Base-by-base conservation (phyloP, 2,888 invertebrate genomes). In the Athalia cordata region DNA sequence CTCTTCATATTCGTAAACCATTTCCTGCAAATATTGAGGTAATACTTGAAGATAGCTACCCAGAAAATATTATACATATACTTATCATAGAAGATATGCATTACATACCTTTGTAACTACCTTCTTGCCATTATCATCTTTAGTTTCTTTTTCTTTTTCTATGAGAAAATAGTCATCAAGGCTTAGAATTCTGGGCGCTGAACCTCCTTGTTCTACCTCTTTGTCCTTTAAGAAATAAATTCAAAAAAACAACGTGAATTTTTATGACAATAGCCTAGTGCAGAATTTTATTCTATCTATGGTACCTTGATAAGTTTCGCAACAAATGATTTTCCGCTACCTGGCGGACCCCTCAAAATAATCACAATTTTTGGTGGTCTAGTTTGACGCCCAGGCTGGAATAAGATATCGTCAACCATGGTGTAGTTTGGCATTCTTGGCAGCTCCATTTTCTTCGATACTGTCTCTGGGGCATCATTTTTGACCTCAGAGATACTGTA, bases 101-200 rank as follows among this genome's bases (percentile, higher is more conserved):
- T 29, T 15, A 57, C 49, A 74, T 62, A 93, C 93, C 91, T 94
- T 94, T 76, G 92, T 90, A 87, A 89, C 92, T 78, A 95, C 92
- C 87, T 92, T 93, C 89, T 95, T 95, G 11, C 96, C 96, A 80
- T 95, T 95, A 81, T 93, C 92, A 87, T 96, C 95, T 72, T 91
- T 92, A 74, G 93, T 93, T 85, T 94, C 94, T 82, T 94, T 93
- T 90, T 96, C 97, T 79, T 94, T 94, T 90, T 97, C 97, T 79
- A 96, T 94, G 93, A 98, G 95, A 87, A 98, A 99, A 91, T 99
- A 99, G 91, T 99, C 98, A 89, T 99, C 98, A 80, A 99, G 93
- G 80, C 97, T 97, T 87, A 99, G 92, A 86, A 99, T 97, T 83
- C 98, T 93, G 0, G 96, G 97, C n/a, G 97, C 95, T 78, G 95